A percentile compares a stretch with the other conserved stretches of the same genome.
phyloP scores from a whole-genome alignment of 2,113 vertebrate species.

The Phyllopteryx taeniolatus region DNA sequence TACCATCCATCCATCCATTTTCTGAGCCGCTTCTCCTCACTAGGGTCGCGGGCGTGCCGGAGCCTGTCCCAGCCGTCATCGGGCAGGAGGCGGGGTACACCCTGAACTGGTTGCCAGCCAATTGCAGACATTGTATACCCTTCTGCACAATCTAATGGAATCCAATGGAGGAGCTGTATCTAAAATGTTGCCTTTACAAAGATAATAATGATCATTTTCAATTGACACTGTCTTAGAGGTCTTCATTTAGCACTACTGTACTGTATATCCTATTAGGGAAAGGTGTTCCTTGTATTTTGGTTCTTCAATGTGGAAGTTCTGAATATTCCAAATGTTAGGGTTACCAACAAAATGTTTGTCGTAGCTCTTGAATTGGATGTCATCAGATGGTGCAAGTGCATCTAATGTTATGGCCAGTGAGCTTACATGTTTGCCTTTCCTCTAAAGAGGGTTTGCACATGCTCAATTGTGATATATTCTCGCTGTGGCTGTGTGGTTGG shows the following conservation, averaged over 20 bases:
- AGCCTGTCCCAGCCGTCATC: too few species aligned
- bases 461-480: constrained; percentile 15
- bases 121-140: too few species aligned
- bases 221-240: background rate
- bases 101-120: too few species aligned
- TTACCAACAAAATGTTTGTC: background rate
- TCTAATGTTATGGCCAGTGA: background rate
- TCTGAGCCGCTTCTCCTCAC: too few species aligned
- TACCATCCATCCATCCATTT: too few species aligned
- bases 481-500: constrained; percentile 4
- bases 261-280: background rate
- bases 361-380: background rate
- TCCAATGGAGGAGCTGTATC: background rate
- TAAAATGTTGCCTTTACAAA: background rate
- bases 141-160: background rate
- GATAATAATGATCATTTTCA: background rate
- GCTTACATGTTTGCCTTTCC: background rate
- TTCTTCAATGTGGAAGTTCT: background rate
- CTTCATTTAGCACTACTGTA: background rate
- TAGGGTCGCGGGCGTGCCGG: too few species aligned
- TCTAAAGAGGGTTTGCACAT: background rate
- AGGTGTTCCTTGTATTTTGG: background rate
- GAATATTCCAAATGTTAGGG: background rate
- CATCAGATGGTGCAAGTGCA: background rate
- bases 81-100: too few species aligned